Evolutionary conservation across 1,140 invertebrate species (phyloP).

Genomic region (Sycobia sp.): DNA sequence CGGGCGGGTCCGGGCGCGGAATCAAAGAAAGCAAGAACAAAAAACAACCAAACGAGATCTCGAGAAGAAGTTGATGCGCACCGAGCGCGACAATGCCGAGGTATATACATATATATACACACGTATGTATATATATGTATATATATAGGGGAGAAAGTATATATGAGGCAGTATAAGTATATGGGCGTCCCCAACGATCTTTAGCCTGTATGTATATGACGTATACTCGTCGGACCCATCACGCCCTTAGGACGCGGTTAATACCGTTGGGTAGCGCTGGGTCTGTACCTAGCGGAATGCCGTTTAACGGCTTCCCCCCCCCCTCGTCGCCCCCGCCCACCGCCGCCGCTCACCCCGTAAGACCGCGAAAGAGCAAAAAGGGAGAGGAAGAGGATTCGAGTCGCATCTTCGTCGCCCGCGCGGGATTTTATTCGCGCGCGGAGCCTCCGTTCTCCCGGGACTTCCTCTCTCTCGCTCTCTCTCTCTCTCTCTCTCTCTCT

Average conservation of each 20-base stretch:
- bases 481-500: neutral
- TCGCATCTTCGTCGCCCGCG: conserved; percentile 25
- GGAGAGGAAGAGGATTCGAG: conserved; percentile 24
- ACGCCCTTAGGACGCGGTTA: conserved; percentile 49
- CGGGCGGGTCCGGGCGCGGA: too few species aligned
- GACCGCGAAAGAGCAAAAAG: too few species aligned
- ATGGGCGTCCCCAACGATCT: conserved; percentile 50
- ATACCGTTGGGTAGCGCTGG: conserved; percentile 60
- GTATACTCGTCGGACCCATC: too few species aligned
- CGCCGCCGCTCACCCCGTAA: too few species aligned
- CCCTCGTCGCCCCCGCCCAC: too few species aligned
- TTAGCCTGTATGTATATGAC: too few species aligned
- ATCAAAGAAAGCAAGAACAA: too few species aligned
- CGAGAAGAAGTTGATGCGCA: too few species aligned
- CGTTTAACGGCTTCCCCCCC: conserved; percentile 59
- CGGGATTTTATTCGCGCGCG: conserved; percentile 8
- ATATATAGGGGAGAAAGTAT: conserved; percentile 23
- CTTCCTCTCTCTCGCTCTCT: neutral
- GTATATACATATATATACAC: neutral
- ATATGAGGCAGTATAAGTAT: too few species aligned
- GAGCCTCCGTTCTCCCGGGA: neutral
- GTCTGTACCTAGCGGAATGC: conserved; percentile 51
- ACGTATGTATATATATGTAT: neutral
- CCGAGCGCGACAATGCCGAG: neutral
- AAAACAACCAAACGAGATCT: too few species aligned